These are phyloP conservation scores for Saccopteryx leptura DNA, from an alignment of 2,113 vertebrate species.

Conservation along the genomic window DNA sequence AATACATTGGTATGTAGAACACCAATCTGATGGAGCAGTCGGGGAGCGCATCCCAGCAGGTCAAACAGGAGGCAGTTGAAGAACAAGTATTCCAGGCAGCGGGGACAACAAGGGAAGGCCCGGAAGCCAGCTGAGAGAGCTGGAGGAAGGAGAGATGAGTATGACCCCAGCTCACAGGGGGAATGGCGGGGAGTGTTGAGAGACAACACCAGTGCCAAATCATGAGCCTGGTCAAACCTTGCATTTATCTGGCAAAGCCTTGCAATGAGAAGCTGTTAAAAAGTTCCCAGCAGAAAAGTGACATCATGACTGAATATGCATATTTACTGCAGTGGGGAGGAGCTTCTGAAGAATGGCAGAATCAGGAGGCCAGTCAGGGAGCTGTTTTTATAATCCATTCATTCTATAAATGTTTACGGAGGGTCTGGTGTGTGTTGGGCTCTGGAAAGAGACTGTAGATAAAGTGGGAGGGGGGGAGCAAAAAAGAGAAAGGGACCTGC, in stretches of 20 bases:
- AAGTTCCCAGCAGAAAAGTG: neutral
- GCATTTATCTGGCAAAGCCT: neutral
- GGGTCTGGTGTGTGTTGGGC: neutral
- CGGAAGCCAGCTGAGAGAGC: neutral
- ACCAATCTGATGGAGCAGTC: neutral
- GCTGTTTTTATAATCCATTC: neutral
- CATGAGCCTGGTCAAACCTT: accelerated
- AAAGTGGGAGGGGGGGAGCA: neutral
- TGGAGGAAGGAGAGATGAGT: neutral
- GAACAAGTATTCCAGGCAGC: neutral
- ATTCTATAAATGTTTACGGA: neutral
- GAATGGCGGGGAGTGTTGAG: neutral
- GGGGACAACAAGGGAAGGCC: neutral
- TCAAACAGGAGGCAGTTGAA: neutral
- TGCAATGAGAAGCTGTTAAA: neutral
- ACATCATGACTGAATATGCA: neutral
- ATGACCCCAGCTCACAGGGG: neutral
- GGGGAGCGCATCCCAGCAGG: no score
- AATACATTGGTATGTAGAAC: neutral
- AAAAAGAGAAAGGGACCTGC: neutral
- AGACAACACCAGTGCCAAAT: neutral
- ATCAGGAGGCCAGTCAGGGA: neutral
- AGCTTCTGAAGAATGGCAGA: neutral
- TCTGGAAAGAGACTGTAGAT: neutral
- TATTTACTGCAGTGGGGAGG: neutral